Conservation (phyloP, 2,113 vertebrate genomes). For the Grallaria varia region DNA sequence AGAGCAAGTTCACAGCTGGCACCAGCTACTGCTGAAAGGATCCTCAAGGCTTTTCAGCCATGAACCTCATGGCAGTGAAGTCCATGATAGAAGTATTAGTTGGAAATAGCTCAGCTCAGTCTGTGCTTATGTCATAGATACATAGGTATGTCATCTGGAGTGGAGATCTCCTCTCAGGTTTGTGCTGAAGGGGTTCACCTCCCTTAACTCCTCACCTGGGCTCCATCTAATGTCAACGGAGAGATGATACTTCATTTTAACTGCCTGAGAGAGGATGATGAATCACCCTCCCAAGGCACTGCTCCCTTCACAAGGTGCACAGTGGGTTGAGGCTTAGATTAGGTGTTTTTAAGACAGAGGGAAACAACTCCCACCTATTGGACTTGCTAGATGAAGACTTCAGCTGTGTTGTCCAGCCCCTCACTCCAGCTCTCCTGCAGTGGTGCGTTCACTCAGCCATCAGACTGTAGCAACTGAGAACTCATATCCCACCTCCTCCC, state of each 20-base stretch:
- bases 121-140: background rate
- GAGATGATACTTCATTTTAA: background rate
- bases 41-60: background rate
- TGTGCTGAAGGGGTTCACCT: background rate
- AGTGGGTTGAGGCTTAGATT: background rate
- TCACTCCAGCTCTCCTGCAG: background rate
- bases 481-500: background rate
- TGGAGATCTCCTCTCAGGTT: background rate
- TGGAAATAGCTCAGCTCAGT: background rate
- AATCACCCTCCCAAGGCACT: background rate
- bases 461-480: background rate
- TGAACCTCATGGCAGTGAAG: accelerated
- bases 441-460: background rate
- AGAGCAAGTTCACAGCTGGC: background rate
- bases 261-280: background rate
- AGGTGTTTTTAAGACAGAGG: background rate
- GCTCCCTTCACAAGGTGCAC: background rate
- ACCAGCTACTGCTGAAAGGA: background rate
- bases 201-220: background rate
- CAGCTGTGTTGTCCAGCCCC: background rate
- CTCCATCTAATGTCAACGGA: background rate
- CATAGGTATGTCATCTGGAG: background rate
- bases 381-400: background rate
- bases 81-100: background rate
- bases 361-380: background rate